Evolutionary conservation across 2,888 invertebrate genomes (phyloP), one percentile per base, ranked within the genome.

Genomic region (Tetragonisca angustula): DNA sequence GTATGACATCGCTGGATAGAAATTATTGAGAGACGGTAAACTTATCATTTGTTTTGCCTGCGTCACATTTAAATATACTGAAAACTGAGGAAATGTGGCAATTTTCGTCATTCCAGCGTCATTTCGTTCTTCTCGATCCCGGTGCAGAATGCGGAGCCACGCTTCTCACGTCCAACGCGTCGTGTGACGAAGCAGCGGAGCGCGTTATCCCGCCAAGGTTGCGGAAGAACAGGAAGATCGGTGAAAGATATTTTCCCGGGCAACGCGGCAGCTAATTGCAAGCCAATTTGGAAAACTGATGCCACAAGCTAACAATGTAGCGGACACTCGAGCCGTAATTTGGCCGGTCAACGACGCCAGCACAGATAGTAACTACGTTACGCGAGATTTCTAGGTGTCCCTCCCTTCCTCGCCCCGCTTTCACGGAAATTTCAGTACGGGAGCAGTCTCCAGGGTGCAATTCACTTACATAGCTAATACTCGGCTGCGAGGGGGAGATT

Each of bases 391-490:
- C 83, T 49, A 52, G 36, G 52, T 70, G 36, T 59, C 69, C 69
- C 52, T 36, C 11, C 32, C 65, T 36, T 1, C 9, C 36, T 9
- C 36, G 9, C 43, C 24, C 65, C 49, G 59, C n/a, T 36, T n/a
- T 43, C 24, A 67, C 50, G 50, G 79, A 83, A 84, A 88, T 87
- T 88, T 88, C 83, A 87, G 64, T 74, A 64, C 76, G 76, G 81
- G 65, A 83, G 62, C 71, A 21, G 75, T 65, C 87, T 68, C 83
- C 27, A n/a, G 81, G 80, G 89, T 82, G 79, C 89, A 81, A 88
- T 88, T 79, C 81, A 85, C 83, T 88, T 85, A 88, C 82, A 82
- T 76, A 76, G 86, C 81, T 88, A 88, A 88, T 86, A 88, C 70
- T 79, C 67, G n/a, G 36, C 49, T 15, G 32, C 62, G 56, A 71